phyloP scores from a whole-genome alignment of 2,888 invertebrate genomes.

The Watsonalla binaria region DNA sequence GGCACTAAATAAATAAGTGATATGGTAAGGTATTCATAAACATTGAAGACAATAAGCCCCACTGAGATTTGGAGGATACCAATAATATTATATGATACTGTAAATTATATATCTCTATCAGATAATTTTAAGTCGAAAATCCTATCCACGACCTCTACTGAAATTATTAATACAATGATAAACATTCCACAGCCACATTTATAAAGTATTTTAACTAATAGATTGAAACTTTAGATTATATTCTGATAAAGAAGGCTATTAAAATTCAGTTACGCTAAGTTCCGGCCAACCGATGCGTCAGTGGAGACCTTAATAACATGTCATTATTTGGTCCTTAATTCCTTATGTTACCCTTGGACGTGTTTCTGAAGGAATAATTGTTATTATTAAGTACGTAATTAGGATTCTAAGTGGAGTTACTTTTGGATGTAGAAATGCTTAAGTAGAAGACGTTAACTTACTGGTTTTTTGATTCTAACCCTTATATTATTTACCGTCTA shows the following conservation, averaged over 20 bases:
- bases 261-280: constrained; percentile 36
- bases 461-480: too few relatives aligned
- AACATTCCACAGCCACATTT: background rate
- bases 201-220: constrained; percentile 1
- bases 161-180: too few relatives aligned
- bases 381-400: background rate
- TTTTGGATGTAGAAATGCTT: background rate
- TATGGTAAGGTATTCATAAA: too few relatives aligned
- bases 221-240: constrained; percentile 27
- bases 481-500: too few relatives aligned
- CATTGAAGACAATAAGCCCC: too few relatives aligned
- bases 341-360: constrained; percentile 8
- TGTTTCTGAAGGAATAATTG: background rate
- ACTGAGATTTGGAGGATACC: too few relatives aligned
- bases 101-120: too few relatives aligned
- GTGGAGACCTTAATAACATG: constrained; percentile 50
- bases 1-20: too few relatives aligned
- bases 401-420: background rate
- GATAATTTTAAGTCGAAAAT: too few relatives aligned
- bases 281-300: constrained; percentile 23
- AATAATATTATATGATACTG: too few relatives aligned
- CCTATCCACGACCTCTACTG: too few relatives aligned
- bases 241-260: constrained; percentile 37
- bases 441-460: too few relatives aligned
- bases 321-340: constrained; percentile 44